Base-by-base conservation (phyloP, 2,888 invertebrate species). In the Nyleta sp. region DNA sequence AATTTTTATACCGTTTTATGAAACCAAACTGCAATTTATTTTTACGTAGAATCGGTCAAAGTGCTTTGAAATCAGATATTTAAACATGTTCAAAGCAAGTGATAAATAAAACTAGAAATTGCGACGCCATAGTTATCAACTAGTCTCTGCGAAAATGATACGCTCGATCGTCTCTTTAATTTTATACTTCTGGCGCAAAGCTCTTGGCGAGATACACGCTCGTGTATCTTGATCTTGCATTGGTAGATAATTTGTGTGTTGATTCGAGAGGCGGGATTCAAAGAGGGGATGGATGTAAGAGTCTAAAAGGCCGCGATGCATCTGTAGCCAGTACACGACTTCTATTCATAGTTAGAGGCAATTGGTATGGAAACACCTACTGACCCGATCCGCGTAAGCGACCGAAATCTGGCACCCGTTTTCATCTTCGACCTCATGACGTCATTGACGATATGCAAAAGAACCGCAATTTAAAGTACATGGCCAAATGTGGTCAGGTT, bases 271-370 rank as follows among this genome's bases (percentile, higher is more conserved):
- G 74, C 50, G 50, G 65, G 64, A 78, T 73, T 65, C 57, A 57
- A 65, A 60, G 59, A 42, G 53, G 40, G 48, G 68, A 48, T 44
- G 18, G 31, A 55, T 38, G 72, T 38, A 57, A 55, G 65, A 65
- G 50, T 50, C 68, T 48, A 59, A 72, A 72, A 82, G 71, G 55
- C 72, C 65, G 52, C 77, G 74, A 72, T 80, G 78, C 78, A 81
- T 81, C 78, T 67, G 78, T 53, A 73, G 74, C 77, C 73, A 68
- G 57, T 68, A 38, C 46, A 60, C 46, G 72, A 72, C 74, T 81
- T 80, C 82, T 84, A 84, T 84, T 83, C 80, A 83, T 82, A 82
- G 83, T 76, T 70, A 65, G 65, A 67, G 62, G 62, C 55, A 65
- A 81, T 72, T 76, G 80, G 78, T 80, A 74, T 72, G 80, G 76